phyloP scores from a whole-genome alignment of 2,888 invertebrate genomes.

The Mayetiola destructor region DNA sequence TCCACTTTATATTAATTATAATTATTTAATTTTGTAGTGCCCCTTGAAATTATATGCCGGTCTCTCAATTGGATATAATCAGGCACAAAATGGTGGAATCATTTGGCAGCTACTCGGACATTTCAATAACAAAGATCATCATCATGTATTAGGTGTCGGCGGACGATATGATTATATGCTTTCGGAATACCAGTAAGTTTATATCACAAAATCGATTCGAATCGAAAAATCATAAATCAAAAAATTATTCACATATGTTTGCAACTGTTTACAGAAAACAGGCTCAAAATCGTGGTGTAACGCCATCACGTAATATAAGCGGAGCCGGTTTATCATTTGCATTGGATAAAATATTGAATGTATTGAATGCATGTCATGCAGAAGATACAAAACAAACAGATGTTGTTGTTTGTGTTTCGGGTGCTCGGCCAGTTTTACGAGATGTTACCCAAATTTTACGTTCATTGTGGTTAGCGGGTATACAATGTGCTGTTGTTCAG shows the following conservation, averaged over 20 bases:
- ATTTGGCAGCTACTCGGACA: slow-evolving; percentile 42
- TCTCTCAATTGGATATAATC: slow-evolving; percentile 39
- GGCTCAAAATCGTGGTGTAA: slow-evolving; percentile 30
- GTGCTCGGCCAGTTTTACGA: slow-evolving; percentile 42
- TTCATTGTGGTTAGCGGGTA: slow-evolving; percentile 58
- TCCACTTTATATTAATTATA: slow-evolving; percentile 16
- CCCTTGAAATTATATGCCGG: slow-evolving; percentile 37
- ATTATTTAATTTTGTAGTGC: slow-evolving; percentile 39
- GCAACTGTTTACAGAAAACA: slow-evolving; percentile 26
- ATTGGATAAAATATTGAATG: slow-evolving; percentile 58
- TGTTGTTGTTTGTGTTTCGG: slow-evolving; percentile 52
- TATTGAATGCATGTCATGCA: slow-evolving; percentile 36
- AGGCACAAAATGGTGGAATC: slow-evolving; percentile 41
- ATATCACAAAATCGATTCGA: not conserved
- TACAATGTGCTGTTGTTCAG: slow-evolving; percentile 49
- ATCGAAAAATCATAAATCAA: not conserved
- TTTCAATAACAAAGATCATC: slow-evolving; percentile 24
- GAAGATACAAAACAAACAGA: slow-evolving; percentile 42
- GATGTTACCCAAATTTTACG: slow-evolving; percentile 40
- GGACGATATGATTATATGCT: slow-evolving; percentile 81
- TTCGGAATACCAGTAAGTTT: slow-evolving; percentile 47
- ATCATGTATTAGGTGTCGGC: slow-evolving; percentile 71
- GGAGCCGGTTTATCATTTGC: slow-evolving; percentile 78
- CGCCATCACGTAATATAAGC: slow-evolving; percentile 27
- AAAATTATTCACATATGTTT: slow-evolving; percentile 14